Base-by-base conservation (phyloP, 2,797 vertebrate species). In the Anniella stebbinsi region DNA sequence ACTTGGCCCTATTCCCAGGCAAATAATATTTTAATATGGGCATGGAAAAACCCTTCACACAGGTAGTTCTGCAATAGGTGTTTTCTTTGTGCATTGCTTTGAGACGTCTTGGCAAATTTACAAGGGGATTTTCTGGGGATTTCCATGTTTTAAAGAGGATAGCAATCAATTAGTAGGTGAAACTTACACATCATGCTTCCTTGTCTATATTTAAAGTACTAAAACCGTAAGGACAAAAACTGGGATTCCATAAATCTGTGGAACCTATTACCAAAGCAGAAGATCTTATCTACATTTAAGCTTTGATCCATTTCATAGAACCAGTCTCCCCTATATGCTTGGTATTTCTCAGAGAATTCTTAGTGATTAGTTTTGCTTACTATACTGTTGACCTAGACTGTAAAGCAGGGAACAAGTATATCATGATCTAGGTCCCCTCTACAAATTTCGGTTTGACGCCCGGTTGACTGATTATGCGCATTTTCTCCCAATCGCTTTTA, bases 61-160 rank as follows among this genome's bases (percentile, higher is more conserved):
- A 57, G 15, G 48, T 86, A 21, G 48, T 57, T 86, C 51, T 84
- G 23, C 30, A 80, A 38, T 54, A 45, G 12, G 7, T 9, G 51
- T 84, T 73, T 2, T 15, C 63, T 48, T 13, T 48, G 4, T 48
- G 57, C 11, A 15, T 54, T 77, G 5, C 7, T 23, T 51, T 67
- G 1, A 69, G 17, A 30, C 36, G 41, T 28, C 36, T 7, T 36
- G 18, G 4, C 12, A 66, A 25, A 33, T 25, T n/a, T 30, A 17
- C 28, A 51, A 66, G 17, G 86, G 76, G 75, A 80, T 69, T 87
- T 87, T 87, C 73, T 60, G 84, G 70, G 73, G 73, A 63, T 77
- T 86, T 77, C 85, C 73, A 21, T 66, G 54, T n/a, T 87, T 87
- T 87, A 15, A 17, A 25, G 30, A 67, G 11, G 63, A 69, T 45